Evolutionary conservation across 2,113 vertebrate genomes (phyloP), one percentile per base, ranked within the genome.

Genomic region (Prionailurus bengalensis): DNA sequence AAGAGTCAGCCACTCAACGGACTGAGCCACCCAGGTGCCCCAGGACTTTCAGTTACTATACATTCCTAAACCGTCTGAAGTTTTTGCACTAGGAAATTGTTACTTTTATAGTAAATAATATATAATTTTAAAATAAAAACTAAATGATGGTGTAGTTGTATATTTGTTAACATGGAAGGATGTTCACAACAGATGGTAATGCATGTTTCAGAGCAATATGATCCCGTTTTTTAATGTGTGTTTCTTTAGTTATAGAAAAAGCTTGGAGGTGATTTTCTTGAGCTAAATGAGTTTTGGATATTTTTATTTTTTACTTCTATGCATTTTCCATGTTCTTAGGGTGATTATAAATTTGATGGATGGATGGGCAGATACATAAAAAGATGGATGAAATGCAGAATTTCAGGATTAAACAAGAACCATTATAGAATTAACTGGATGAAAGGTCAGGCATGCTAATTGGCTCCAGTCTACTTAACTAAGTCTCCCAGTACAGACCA

Each of bases 61-160:
- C 5, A 53, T 74, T 78, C 25, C 39, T 78, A 25, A 89, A 70
- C 70, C 33, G 16, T 84, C 23, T 82, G 2, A 78, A 79, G 31
- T 48, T 93, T 95, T 88, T 61, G 87, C 42, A 82, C 31, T 87
- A 88, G 53, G 36, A 87, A 96, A 79, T 29, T 19, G 10, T 79
- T 79, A 91, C 51, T 86, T 76, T 88, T 29, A 83, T 66, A 65
- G 17, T 82, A 33, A 83, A 83, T n/a, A 79, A 51, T 29, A 45
- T 80, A 48, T 39, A 11, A 55, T 61, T 61, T 73, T 85, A 73
- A 80, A 89, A 58, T 17, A 55, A 66, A 65, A 85, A 80, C 48
- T 48, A 81, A 53, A 25, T 61, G 23, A 45, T 68, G 45, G 36
- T 11, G 11, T 82, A 19, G 13, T 42, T 61, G 25, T 23, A 1